phyloP scores from a whole-genome alignment of 1,140 invertebrate species.

The Apolygus lucorum region DNA sequence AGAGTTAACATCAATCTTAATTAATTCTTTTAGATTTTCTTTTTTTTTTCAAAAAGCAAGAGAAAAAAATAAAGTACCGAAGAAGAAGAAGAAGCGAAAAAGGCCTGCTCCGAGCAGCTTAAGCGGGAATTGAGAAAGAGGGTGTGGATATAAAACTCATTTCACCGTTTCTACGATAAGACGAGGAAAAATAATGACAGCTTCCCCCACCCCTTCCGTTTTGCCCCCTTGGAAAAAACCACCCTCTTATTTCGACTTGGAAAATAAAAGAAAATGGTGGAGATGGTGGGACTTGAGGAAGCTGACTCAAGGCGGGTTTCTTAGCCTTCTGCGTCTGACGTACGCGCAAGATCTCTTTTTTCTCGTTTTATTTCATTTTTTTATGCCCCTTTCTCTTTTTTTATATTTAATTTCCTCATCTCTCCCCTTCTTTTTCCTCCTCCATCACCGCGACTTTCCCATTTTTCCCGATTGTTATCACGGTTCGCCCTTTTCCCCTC shows the following conservation, averaged over 20 bases:
- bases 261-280: constrained; percentile 13
- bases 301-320: not conserved
- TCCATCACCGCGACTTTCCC: too few relatives aligned
- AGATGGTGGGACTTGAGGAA: not conserved
- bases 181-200: constrained; percentile 13
- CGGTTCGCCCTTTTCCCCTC: not conserved
- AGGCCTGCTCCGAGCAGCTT: constrained; percentile 1
- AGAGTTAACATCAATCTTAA: constrained; percentile 13
- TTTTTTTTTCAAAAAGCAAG: not conserved
- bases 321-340: not conserved
- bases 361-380: not conserved
- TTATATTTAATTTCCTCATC: not conserved
- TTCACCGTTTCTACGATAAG: constrained; percentile 6
- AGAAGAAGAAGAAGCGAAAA: not conserved
- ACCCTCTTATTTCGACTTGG: not conserved
- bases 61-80: not conserved
- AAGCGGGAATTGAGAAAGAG: not conserved
- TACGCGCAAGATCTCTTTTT: not conserved
- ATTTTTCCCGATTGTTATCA: not conserved
- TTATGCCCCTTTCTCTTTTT: too few relatives aligned
- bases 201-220: not conserved
- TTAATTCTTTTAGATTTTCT: not conserved
- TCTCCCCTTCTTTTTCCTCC: not conserved
- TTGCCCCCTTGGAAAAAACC: not conserved
- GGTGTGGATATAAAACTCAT: constrained; percentile 16